Evolutionary conservation across 2,797 vertebrate species (phyloP).

Genomic region (Paedocypris micromegethes): DNA sequence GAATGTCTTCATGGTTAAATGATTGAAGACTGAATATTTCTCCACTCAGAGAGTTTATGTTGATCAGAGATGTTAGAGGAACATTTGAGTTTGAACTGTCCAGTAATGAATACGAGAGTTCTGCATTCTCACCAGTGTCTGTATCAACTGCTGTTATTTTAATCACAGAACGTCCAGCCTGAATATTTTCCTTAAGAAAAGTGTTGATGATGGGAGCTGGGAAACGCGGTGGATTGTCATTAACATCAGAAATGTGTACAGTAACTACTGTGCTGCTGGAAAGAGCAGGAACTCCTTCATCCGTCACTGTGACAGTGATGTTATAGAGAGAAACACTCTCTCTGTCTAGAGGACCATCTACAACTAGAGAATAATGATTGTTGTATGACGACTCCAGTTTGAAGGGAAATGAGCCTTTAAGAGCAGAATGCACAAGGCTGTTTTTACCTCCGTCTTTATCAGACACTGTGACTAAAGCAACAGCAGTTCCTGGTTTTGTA

Average conservation of each 20-base stretch:
- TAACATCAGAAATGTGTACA: conserved; percentile 47
- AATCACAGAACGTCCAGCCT: conserved; percentile 61
- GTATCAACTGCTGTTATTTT: conserved; percentile 65
- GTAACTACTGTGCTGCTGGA: conserved; percentile 42
- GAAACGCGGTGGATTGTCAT: conserved; percentile 72
- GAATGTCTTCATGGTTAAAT: conserved; percentile 45
- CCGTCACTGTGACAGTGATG: conserved; percentile 63
- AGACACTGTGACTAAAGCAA: conserved; percentile 70
- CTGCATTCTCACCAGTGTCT: conserved; percentile 57
- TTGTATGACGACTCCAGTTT: conserved; percentile 48
- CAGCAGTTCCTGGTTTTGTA: conserved; percentile 49
- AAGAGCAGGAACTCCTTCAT: conserved; percentile 59
- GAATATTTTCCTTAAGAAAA: conserved; percentile 72
- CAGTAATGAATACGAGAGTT: conserved; percentile 52
- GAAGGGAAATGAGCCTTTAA: conserved; percentile 44
- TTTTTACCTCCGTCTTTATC: conserved; percentile 54
- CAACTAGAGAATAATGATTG: conserved; percentile 52
- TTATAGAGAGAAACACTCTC: conserved; percentile 50
- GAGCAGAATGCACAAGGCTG: conserved; percentile 53
- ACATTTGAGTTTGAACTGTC: conserved; percentile 3
- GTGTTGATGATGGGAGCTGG: conserved; percentile 54
- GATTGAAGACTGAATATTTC: conserved; percentile 44
- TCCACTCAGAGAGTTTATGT: conserved; percentile 45
- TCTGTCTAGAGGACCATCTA: conserved; percentile 48
- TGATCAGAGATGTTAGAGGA: conserved; percentile 27